Evolutionary conservation across 2,888 invertebrate genomes (phyloP), one percentile per base, ranked within the genome.

Genomic region (Aporophyla nigra): DNA sequence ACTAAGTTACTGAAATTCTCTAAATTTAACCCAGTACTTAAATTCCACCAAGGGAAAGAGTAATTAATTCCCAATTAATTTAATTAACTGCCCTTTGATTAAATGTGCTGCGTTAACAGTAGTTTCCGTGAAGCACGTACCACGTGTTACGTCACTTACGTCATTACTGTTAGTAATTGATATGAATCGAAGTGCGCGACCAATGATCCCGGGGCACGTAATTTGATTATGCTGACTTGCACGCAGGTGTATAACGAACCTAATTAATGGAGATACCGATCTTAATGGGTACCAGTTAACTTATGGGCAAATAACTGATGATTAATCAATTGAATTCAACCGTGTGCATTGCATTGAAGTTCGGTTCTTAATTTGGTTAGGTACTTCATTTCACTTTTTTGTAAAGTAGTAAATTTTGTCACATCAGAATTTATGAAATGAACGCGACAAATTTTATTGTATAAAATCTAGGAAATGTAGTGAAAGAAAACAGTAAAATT

Each of bases 231-330:
- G 63, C 33, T 56, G 72, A 62, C 61, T 53, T 58, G 74, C 54
- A 63, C 69, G n/a, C 40, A 71, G 56, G 67, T 72, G 71, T 46
- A 66, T 67, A 80, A 84, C 53, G 53, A 51, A 72, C 71, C 43
- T 86, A 65, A 86, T 84, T 84, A 86, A 80, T 74, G 59, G 63
- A 72, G 81, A 84, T 76, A 74, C 62, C 46, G n/a, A 84, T 80
- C 85, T 73, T 80, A 76, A 80, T 75, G 53, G 67, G 53, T 61
- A 61, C 61, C 71, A 65, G 71, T 79, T 86, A 46, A 46, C 43
- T 3, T 62, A 76, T 61, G n/a, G 65, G 54, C 24, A 51, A 76
- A 79, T 74, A 63, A 63, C 56, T 83, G n/a, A 33, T 33, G 14
- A 14, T 56, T 76, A 83, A 76, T 61, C n/a, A 71, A 73, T 68